These are phyloP conservation scores for Eristalis pertinax DNA, from an alignment of 2,888 invertebrate species.

Conservation along the genomic window DNA sequence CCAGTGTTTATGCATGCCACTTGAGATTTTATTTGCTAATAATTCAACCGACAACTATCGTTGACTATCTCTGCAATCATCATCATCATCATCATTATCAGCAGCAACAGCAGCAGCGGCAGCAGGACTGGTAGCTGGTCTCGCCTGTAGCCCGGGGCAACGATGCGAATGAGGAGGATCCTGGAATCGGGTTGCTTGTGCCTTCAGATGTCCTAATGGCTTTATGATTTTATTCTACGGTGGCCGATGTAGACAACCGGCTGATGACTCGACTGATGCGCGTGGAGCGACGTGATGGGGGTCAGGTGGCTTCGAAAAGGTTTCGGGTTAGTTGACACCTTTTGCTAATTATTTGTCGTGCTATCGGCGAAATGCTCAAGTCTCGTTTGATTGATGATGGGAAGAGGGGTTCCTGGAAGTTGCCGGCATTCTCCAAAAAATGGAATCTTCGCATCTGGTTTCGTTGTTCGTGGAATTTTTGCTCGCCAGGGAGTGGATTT, in stretches of 20 bases:
- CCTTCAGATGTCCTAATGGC: constrained; percentile 57
- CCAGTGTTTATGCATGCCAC: constrained; percentile 67
- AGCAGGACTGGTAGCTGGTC: background rate
- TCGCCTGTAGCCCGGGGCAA: background rate
- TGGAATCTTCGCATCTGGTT: too few relatives aligned
- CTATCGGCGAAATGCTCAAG: background rate
- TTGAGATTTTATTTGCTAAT: constrained; percentile 71
- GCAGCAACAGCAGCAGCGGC: background rate
- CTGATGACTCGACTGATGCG: constrained; percentile 18
- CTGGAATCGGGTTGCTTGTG: constrained; percentile 41
- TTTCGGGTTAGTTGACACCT: background rate
- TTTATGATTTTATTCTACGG: constrained; percentile 64
- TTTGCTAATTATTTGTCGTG: background rate
- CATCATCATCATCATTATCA: constrained; percentile 52
- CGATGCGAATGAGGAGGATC: background rate
- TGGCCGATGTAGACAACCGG: background rate
- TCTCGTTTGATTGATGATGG: background rate
- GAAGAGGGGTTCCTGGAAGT: background rate
- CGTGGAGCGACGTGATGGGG: background rate
- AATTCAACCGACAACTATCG: constrained; percentile 69
- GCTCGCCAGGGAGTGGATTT: too few relatives aligned
- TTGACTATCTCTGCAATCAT: constrained; percentile 45
- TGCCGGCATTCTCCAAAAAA: too few relatives aligned
- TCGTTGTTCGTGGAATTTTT: too few relatives aligned
- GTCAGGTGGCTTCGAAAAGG: background rate